Evolutionary conservation across 53 echinoderm and acorn worm genomes (phyloP).

Genomic region (Astropecten irregularis): DNA sequence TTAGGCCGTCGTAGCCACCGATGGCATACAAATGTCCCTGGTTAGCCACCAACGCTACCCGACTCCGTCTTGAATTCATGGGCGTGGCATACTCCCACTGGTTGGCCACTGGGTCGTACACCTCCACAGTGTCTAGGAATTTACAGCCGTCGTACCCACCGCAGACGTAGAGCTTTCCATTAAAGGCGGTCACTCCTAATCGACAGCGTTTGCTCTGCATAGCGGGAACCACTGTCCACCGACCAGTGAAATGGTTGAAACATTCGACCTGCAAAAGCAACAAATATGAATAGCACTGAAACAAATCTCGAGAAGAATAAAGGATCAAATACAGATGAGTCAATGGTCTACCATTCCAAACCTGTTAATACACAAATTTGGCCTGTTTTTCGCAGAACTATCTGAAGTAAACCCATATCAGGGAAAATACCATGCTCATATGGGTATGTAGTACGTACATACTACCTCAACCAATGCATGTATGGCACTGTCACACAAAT

Average conservation of each 20-base stretch:
- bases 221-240: slow-evolving; percentile 92
- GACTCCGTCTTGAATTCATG: slow-evolving; percentile 89
- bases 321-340: background rate
- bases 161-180: slow-evolving; percentile 93
- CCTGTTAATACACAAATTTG: background rate
- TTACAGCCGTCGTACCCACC: slow-evolving; percentile 97
- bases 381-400: background rate
- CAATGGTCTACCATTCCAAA: no score
- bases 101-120: slow-evolving; percentile 87
- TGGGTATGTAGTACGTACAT: no score
- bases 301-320: background rate
- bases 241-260: slow-evolving; percentile 95
- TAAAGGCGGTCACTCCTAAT: slow-evolving; percentile 90
- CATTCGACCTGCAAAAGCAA: slow-evolving; percentile 79
- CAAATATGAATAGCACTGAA: no score
- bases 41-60: slow-evolving; percentile 93
- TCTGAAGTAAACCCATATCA: no score
- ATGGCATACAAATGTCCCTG: slow-evolving; percentile 90
- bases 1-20: slow-evolving; percentile 92
- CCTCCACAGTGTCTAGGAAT: slow-evolving; percentile 95
- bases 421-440: no score
- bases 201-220: slow-evolving; percentile 96
- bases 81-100: slow-evolving; percentile 85
- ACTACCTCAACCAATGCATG: no score
- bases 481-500: no score